phyloP scores from a whole-genome alignment of 2,888 invertebrate genomes.

The Priocnemis perturbator region DNA sequence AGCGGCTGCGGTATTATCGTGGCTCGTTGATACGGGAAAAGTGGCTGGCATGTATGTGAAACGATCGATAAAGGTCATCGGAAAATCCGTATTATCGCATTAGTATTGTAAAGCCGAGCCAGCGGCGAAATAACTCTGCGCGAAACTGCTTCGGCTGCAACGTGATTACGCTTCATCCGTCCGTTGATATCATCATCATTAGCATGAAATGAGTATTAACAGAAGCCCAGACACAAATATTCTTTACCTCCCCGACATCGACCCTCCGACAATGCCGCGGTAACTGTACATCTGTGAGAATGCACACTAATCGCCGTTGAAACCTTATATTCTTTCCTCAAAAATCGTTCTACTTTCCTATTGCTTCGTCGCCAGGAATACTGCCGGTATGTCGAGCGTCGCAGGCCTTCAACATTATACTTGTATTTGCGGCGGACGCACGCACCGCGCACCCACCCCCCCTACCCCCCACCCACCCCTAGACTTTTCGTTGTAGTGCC shows the following conservation, averaged over 20 bases:
- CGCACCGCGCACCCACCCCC: slow-evolving; percentile 56
- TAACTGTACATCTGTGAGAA: too few species aligned
- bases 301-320: too few species aligned
- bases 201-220: too few species aligned
- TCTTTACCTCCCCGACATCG: not conserved
- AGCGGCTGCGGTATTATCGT: slow-evolving; percentile 65
- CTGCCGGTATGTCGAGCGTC: slow-evolving; percentile 35
- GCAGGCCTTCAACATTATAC: slow-evolving; percentile 68
- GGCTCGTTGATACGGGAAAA: slow-evolving; percentile 42
- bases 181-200: not conserved
- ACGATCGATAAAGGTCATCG: slow-evolving; percentile 48
- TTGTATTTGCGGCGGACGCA: slow-evolving; percentile 64
- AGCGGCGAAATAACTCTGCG: too few species aligned
- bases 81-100: slow-evolving; percentile 47
- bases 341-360: not conserved
- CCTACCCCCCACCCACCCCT: too few species aligned
- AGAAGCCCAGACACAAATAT: not conserved
- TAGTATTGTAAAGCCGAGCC: slow-evolving; percentile 25
- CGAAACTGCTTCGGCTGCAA: too few species aligned
- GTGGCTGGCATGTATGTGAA: slow-evolving; percentile 23
- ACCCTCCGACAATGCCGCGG: not conserved
- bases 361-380: not conserved
- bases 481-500: slow-evolving; percentile 49
- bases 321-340: too few species aligned
- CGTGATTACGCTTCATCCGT: not conserved